Evolutionary conservation across 1,140 invertebrate species (phyloP).

Genomic region (Heliconius hewitsoni): DNA sequence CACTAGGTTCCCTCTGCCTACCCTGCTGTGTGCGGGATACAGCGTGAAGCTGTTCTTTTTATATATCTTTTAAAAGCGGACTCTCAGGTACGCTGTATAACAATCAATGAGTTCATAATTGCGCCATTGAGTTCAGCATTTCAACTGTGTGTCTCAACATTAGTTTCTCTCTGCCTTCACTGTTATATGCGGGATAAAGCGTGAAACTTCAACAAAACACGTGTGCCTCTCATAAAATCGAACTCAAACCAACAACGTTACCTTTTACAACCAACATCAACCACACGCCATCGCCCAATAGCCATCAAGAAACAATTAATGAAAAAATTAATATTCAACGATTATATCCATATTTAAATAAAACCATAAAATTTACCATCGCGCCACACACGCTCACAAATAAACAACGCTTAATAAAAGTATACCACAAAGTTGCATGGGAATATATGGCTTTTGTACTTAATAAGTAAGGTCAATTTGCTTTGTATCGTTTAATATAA

Average conservation of each 20-base stretch:
- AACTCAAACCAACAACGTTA: background rate
- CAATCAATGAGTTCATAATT: too few relatives aligned
- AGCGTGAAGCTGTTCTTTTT: too few relatives aligned
- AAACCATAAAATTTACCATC: slow-evolving; percentile 41
- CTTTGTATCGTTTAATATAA: slow-evolving; percentile 33
- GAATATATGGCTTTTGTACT: slow-evolving; percentile 26
- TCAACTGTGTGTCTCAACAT: too few relatives aligned
- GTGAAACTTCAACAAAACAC: too few relatives aligned
- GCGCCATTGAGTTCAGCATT: too few relatives aligned
- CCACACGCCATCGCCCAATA: background rate
- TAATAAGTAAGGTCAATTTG: slow-evolving; percentile 35
- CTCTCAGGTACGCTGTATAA: too few relatives aligned
- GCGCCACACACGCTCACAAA: slow-evolving; percentile 63
- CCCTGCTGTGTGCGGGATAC: too few relatives aligned
- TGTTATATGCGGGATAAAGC: too few relatives aligned
- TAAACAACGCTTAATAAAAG: slow-evolving; percentile 45
- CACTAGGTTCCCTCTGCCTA: too few relatives aligned
- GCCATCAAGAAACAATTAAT: slow-evolving; percentile 10
- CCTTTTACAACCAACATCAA: background rate
- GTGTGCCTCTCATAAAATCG: background rate
- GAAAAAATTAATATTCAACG: background rate
- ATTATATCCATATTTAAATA: slow-evolving; percentile 13
- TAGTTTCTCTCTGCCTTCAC: too few relatives aligned
- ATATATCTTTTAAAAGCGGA: too few relatives aligned
- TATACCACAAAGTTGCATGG: background rate